Conservation (phyloP, 2,888 invertebrate genomes). For the Lamellibrachia satsuma region DNA sequence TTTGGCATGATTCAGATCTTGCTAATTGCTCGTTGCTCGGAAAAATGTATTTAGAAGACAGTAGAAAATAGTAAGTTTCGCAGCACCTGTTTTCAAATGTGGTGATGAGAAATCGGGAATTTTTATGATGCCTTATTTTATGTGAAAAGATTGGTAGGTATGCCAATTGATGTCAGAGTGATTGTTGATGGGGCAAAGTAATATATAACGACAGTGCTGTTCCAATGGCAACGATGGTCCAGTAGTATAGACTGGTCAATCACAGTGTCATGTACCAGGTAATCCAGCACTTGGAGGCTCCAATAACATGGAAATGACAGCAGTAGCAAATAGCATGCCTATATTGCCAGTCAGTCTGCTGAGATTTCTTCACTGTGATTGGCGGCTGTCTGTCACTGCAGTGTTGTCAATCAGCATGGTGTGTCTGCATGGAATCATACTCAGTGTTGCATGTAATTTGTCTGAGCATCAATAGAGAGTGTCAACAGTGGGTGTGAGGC, state of each 20-base stretch:
- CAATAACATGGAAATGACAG: not conserved
- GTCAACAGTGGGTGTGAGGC: not conserved
- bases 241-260: not conserved
- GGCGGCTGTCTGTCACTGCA: not conserved
- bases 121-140: not conserved
- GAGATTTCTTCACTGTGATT: not conserved
- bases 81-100: no score
- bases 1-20: no score
- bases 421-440: not conserved
- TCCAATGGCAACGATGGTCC: not conserved
- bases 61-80: no score
- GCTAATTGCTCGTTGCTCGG: no score
- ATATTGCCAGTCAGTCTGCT: not conserved
- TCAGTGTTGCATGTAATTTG: not conserved
- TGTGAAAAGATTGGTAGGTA: not conserved
- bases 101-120: no score
- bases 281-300: not conserved
- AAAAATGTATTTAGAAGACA: no score
- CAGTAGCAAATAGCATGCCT: not conserved
- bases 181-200: not conserved
- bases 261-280: not conserved
- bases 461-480: not conserved
- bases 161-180: not conserved
- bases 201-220: not conserved
- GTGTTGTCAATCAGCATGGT: not conserved